phyloP scores from a whole-genome alignment of 1,140 invertebrate genomes.

The Drosophila pseudoobscura region DNA sequence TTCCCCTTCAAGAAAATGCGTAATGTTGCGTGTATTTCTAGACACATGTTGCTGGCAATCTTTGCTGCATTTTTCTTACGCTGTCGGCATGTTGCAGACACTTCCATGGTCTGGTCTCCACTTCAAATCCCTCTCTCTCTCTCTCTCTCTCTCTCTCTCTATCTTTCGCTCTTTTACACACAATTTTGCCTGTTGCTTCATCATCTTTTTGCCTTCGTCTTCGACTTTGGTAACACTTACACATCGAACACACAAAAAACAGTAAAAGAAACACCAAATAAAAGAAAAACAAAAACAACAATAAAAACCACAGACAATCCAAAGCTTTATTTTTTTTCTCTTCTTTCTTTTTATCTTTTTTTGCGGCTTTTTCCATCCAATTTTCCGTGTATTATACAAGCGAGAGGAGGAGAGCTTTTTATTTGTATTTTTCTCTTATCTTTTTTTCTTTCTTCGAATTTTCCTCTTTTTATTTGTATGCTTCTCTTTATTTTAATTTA shows the following conservation, averaged over 20 bases:
- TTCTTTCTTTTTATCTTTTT: constrained; percentile 5
- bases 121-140: constrained; percentile 8
- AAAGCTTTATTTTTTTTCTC: constrained; percentile 39
- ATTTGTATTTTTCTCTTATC: not conserved
- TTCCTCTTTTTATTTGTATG: constrained; percentile 28
- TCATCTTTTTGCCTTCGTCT: constrained; percentile 19
- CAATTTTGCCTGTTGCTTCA: constrained; percentile 62
- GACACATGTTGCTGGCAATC: constrained; percentile 1
- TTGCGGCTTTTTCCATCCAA: constrained; percentile 42
- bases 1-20: too few relatives aligned
- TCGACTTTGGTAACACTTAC: constrained; percentile 7
- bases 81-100: constrained; percentile 12
- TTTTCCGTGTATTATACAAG: constrained; percentile 37
- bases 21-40: not conserved
- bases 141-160: constrained; percentile 21
- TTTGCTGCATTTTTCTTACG: constrained; percentile 27
- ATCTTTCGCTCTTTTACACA: constrained; percentile 4
- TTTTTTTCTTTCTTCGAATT: constrained; percentile 7
- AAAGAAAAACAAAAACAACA: constrained; percentile 33
- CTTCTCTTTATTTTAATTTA: constrained; percentile 50
- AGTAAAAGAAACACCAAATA: not conserved
- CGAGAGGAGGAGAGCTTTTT: not conserved
- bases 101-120: constrained; percentile 18
- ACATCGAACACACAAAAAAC: not conserved
- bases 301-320: constrained; percentile 25